Conservation (phyloP, 1,140 invertebrate species). For the Fopius arisanus region DNA sequence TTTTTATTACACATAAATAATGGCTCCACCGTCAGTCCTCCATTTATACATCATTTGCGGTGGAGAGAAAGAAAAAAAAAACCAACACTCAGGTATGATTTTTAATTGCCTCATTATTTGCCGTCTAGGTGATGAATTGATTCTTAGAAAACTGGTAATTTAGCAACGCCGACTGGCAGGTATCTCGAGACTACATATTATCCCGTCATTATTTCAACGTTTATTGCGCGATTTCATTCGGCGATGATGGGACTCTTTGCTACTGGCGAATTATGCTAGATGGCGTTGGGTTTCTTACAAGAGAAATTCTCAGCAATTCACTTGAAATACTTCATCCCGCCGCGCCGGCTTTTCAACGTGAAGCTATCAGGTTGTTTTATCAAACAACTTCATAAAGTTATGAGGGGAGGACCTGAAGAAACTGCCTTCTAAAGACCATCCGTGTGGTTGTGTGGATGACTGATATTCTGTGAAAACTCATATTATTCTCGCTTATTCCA, state of each 20-base stretch:
- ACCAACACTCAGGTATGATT: background rate
- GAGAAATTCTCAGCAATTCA: too few species aligned
- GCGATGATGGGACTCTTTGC: background rate
- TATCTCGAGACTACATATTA: background rate
- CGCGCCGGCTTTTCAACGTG: too few species aligned
- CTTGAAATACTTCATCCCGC: too few species aligned
- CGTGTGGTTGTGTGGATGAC: too few species aligned
- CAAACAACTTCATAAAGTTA: too few species aligned
- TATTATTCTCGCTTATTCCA: too few species aligned
- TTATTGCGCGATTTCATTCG: background rate
- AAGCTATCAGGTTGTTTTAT: too few species aligned
- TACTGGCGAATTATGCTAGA: background rate
- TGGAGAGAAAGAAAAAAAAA: background rate
- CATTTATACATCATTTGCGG: background rate
- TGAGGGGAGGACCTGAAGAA: too few species aligned
- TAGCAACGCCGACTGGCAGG: background rate
- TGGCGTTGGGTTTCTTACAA: background rate
- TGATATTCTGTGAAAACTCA: too few species aligned
- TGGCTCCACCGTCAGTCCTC: background rate
- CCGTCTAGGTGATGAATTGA: slow-evolving; percentile 13
- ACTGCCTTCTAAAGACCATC: too few species aligned
- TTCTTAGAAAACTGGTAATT: slow-evolving; percentile 8
- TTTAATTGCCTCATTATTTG: slow-evolving; percentile 13
- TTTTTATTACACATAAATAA: background rate
- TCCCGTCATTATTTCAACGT: background rate